Base-by-base conservation (phyloP, 1,140 invertebrate genomes). In the Lethocerus indicus region DNA sequence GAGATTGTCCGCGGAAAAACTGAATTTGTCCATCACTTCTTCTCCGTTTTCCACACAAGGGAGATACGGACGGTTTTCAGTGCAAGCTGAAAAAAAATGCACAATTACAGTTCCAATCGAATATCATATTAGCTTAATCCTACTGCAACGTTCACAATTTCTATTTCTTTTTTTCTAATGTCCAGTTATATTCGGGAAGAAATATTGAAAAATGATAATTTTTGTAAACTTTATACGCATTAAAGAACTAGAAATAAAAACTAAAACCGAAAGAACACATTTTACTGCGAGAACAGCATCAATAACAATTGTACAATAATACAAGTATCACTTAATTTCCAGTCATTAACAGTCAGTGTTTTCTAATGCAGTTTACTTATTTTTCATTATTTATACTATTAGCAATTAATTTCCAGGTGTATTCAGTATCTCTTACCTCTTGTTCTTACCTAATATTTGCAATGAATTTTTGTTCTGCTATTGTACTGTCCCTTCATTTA, bases 11-110 rank as follows among this genome's bases (percentile, higher is more conserved):
- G 69, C 67, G 0, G 69, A 63, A 62, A 88, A 88, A 62, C 81
- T 79, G 57, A 80, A 84, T 41, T 72, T 71, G 25, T 75, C 69
- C 16, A 88, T 62, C 0, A 88, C 82, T 61, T 83, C 70, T 16
- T 69, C 59, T 0, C 84, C 85, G 2, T 75, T 74, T 40, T 67
- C 71, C 29, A 87, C 63, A 57, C 86, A 89, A 0, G 82, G 81
- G 20, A 79, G 61, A 13, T 76, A 72, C 6, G 64, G 55, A 29
- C 64, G 61, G 1, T 63, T 58, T 29, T 62, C 61, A 46, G 74
- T 66, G 54, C 83, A 87, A 21, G 80, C 81, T 87, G 61, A 37
- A 71, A 70, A 51, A 55, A 59, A 20, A 36, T 48, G 56, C 13
- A 49, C 26, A 29, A 48, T 27, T 9, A 9, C 9, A 32, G 9